Percentiles rank a stretch among this genome's conserved stretches.
phyloP scores from a whole-genome alignment of 2,888 invertebrate genomes.

The Pemphredon lugubris region DNA sequence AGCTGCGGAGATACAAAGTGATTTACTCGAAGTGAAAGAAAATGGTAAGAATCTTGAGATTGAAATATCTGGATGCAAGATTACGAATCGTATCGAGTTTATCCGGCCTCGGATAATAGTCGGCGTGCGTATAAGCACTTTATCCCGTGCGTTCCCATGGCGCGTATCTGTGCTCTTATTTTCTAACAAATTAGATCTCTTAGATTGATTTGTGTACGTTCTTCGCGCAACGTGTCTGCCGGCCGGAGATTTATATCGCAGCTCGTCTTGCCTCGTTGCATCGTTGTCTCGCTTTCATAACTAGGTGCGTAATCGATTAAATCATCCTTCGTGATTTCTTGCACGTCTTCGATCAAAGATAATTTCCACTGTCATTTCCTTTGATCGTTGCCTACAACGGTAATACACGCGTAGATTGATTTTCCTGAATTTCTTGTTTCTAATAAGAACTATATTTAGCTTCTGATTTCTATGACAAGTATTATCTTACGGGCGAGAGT shows the following conservation, averaged over 20 bases:
- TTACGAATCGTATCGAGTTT: not conserved
- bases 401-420: no score
- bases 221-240: constrained; percentile 12
- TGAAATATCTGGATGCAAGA: no score
- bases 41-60: no score
- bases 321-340: constrained; percentile 47
- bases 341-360: constrained; percentile 27
- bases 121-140: constrained; percentile 21
- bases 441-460: no score
- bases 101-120: constrained; percentile 12
- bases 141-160: constrained; percentile 44
- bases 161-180: constrained; percentile 35
- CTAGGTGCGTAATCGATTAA: constrained; percentile 50
- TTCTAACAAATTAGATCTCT: constrained; percentile 56
- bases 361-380: constrained; percentile 34
- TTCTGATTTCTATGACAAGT: no score
- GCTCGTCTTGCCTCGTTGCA: constrained; percentile 38
- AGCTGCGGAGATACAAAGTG: no score
- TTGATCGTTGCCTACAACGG: no score
- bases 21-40: no score
- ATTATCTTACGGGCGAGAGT: no score
- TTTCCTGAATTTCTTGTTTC: no score
- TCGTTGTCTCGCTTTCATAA: constrained; percentile 20
- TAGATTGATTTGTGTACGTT: constrained; percentile 34
- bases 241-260: constrained; percentile 45